Evolutionary conservation across 2,888 invertebrate genomes (phyloP).

Genomic region (Pterobdella sp.): DNA sequence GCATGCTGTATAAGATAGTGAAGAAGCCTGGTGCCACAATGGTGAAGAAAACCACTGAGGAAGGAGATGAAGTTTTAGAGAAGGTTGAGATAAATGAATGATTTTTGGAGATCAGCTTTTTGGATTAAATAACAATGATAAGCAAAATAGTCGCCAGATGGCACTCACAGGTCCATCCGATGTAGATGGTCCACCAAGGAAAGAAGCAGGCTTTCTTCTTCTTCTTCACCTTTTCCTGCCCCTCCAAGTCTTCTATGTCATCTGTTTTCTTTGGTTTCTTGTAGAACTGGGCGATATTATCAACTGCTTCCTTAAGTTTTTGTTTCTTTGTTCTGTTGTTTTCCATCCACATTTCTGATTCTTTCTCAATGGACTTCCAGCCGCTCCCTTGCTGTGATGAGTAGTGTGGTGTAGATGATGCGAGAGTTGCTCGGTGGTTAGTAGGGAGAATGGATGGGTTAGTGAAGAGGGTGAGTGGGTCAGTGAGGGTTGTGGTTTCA

Average conservation of each 20-base stretch:
- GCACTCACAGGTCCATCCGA: slow-evolving; percentile 49
- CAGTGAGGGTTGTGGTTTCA: too few relatives aligned
- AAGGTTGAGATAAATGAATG: background rate
- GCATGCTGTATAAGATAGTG: slow-evolving; percentile 50
- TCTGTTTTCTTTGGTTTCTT: slow-evolving; percentile 34
- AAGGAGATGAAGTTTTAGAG: background rate
- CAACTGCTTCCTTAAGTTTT: slow-evolving; percentile 44
- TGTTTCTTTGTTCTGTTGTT: slow-evolving; percentile 37
- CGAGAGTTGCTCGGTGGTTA: too few relatives aligned
- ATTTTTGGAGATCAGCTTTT: background rate
- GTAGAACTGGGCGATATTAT: slow-evolving; percentile 42
- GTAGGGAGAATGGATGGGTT: too few relatives aligned
- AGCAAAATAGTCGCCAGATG: background rate
- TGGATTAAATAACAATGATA: background rate
- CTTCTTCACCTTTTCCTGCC: slow-evolving; percentile 38
- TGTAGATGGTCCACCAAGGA: slow-evolving; percentile 49
- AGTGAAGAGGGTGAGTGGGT: too few relatives aligned
- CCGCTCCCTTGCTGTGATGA: slow-evolving; percentile 42
- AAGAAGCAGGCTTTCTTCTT: slow-evolving; percentile 47
- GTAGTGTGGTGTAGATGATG: too few relatives aligned
- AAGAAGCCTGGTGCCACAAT: slow-evolving; percentile 48
- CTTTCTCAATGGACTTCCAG: slow-evolving; percentile 44
- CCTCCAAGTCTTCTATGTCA: slow-evolving; percentile 36
- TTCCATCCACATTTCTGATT: slow-evolving; percentile 37
- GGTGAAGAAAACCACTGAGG: slow-evolving; percentile 47